Evolutionary conservation across 2,113 vertebrate species (phyloP), one percentile per base, ranked within the genome.

Genomic region (Archilochus colubris): DNA sequence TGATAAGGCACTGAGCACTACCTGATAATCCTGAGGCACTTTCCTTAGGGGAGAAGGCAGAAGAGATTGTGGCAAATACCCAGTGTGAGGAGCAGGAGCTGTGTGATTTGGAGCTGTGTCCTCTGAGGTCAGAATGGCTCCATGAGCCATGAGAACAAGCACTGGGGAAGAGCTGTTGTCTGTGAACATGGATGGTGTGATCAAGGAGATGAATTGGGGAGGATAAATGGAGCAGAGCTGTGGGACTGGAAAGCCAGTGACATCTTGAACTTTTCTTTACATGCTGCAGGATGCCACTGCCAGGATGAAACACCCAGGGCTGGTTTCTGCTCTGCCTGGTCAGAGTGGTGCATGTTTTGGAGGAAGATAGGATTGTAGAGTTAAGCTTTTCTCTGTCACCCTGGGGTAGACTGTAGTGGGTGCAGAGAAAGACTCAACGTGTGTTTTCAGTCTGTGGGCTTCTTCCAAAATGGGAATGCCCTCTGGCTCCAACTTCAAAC

Each of bases 91-190:
- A 97, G 64, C 97, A 98, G 77, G 98, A 98, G 75, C 73, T 64
- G 4, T 98, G 98, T 94, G 98, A 97, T 94, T 97, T 70, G 22
- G 95, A 98, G 64, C 97, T 96, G 40, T 99, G 98, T 64, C 98
- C 98, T 6, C 97, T 97, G 44, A 98, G 98, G 98, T 98, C 85
- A 75, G 57, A 50, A 43, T 30, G 33, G 27, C 30, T 50, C 15
- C 14, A 9, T 12, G 55, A 27, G 10, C 44, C 44, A 40, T 28
- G 36, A 19, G 12, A 36, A 31, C n/a, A 10, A 10, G 17, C 22
- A 11, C 15, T 36, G 50, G 23, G 33, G 27, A 20, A 40, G 54
- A 46, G 31, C 4, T 4, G 21, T 48, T 75, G 44, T 57, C n/a
- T 1, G 2, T 63, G n/a, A 55, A 30, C 16, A 10, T 12, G 43